These are phyloP conservation scores for Cavia porcellus DNA, from an alignment of 2,113 vertebrate genomes.

Conservation along the genomic window DNA sequence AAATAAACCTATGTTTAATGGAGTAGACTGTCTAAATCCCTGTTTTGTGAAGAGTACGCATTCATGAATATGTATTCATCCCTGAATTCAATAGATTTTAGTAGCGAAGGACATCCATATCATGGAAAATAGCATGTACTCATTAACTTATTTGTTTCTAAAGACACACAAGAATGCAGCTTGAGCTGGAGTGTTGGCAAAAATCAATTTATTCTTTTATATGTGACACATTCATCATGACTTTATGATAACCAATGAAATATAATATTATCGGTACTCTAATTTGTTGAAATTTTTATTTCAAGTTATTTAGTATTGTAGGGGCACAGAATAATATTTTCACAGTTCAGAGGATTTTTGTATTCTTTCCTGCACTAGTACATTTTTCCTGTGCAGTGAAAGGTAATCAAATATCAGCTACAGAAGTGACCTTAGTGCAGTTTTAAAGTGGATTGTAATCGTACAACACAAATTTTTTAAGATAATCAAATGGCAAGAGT, in stretches of 20 bases:
- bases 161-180: constrained; percentile 67
- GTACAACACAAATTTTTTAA: constrained; percentile 34
- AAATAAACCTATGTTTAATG: constrained; percentile 82
- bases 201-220: constrained; percentile 66
- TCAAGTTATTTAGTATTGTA: constrained; percentile 46
- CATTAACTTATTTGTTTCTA: constrained; percentile 69
- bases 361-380: constrained; percentile 8
- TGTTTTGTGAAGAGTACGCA: constrained; percentile 68
- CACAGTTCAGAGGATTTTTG: constrained; percentile 19
- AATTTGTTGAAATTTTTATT: constrained; percentile 40
- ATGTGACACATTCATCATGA: constrained; percentile 52
- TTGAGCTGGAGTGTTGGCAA: constrained; percentile 42
- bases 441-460: constrained; percentile 43
- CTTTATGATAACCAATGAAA: constrained; percentile 59
- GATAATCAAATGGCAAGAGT: constrained; percentile 35
- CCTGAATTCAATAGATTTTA: constrained; percentile 72
- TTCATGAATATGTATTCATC: constrained; percentile 81
- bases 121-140: constrained; percentile 58
- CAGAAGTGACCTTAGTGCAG: background rate
- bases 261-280: constrained; percentile 50
- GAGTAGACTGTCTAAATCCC: constrained; percentile 73
- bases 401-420: constrained; percentile 33
- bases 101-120: constrained; percentile 71
- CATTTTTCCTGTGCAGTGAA: constrained; percentile 25
- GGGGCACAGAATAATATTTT: background rate